Conservation (phyloP, 2,888 invertebrate genomes). For the Yponomeuta plumbellus region DNA sequence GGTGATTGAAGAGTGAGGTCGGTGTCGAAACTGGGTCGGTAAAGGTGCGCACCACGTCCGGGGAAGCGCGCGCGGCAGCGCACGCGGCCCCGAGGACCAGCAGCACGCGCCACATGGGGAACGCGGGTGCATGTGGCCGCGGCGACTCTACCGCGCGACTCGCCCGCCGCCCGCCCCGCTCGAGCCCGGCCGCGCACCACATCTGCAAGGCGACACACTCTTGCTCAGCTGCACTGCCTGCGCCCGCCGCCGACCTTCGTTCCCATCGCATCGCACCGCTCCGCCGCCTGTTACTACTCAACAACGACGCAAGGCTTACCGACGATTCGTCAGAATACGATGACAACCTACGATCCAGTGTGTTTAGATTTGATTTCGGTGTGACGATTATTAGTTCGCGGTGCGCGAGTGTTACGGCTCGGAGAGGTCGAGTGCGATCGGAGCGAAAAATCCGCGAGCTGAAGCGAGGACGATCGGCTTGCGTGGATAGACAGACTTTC, state of each 20-base stretch:
- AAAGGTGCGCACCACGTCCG: slow-evolving; percentile 83
- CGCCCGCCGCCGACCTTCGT: slow-evolving; percentile 45
- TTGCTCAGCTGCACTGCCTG: slow-evolving; percentile 61
- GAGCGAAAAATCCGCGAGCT: slow-evolving; percentile 60
- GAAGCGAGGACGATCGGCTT: slow-evolving; percentile 46
- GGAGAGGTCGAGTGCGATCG: slow-evolving; percentile 74
- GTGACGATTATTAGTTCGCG: slow-evolving; percentile 6
- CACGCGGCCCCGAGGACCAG: slow-evolving; percentile 76
- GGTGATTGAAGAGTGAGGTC: slow-evolving; percentile 87
- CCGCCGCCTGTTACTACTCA: slow-evolving; percentile 28
- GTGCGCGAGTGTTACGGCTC: slow-evolving; percentile 40
- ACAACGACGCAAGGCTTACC: neutral
- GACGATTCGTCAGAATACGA: neutral
- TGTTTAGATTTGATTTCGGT: slow-evolving; percentile 4
- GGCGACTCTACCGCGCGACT: slow-evolving; percentile 25
- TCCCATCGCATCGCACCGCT: slow-evolving; percentile 70
- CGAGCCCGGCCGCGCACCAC: slow-evolving; percentile 54
- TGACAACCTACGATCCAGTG: slow-evolving; percentile 12
- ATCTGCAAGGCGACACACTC: slow-evolving; percentile 73
- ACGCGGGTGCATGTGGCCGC: slow-evolving; percentile 71
- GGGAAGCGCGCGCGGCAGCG: slow-evolving; percentile 72
- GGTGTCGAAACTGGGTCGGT: slow-evolving; percentile 78
- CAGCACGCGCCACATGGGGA: slow-evolving; percentile 72
- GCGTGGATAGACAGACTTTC: slow-evolving; percentile 12
- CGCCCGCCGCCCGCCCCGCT: slow-evolving; percentile 57